A percentile compares a stretch with the other conserved stretches of the same genome.
These are phyloP conservation scores for Streblospio benedicti DNA, from an alignment of 1,140 invertebrate genomes.

Conservation along the genomic window DNA sequence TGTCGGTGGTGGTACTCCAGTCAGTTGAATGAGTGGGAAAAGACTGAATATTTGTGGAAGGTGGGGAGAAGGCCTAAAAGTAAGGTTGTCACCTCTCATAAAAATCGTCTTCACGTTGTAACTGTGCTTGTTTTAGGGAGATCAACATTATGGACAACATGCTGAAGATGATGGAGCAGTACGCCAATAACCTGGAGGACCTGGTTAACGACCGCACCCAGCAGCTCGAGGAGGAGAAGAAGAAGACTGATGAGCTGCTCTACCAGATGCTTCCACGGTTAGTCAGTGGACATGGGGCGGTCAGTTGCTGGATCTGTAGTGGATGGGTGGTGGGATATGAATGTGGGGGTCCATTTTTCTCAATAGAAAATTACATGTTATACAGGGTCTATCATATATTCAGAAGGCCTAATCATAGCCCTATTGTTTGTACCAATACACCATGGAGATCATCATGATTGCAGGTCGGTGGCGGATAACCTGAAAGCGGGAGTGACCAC, in stretches of 20 bases:
- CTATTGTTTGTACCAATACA: too few species aligned
- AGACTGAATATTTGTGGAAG: neutral
- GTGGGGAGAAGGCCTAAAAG: neutral
- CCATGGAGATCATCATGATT: too few species aligned
- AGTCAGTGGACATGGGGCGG: too few species aligned
- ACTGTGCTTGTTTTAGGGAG: neutral
- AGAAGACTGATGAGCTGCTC: conserved; percentile 78
- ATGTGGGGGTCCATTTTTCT: too few species aligned
- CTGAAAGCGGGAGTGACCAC: conserved; percentile 74
- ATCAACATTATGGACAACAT: conserved; percentile 80
- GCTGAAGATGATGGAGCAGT: conserved; percentile 87
- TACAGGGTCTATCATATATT: too few species aligned
- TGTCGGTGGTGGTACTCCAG: neutral
- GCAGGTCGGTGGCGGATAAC: conserved; percentile 81
- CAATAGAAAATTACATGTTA: too few species aligned
- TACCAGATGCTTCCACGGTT: conserved; percentile 80
- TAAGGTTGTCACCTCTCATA: neutral
- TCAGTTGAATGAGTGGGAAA: neutral
- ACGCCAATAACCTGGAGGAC: conserved; percentile 82
- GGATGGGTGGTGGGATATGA: too few species aligned
- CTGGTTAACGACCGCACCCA: conserved; percentile 75
- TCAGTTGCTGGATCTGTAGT: too few species aligned
- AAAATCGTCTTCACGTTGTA: neutral
- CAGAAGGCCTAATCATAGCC: too few species aligned
- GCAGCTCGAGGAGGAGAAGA: conserved; percentile 78